phyloP scores from a whole-genome alignment of 2,888 invertebrate species.

The Scaptomyza reducta region DNA sequence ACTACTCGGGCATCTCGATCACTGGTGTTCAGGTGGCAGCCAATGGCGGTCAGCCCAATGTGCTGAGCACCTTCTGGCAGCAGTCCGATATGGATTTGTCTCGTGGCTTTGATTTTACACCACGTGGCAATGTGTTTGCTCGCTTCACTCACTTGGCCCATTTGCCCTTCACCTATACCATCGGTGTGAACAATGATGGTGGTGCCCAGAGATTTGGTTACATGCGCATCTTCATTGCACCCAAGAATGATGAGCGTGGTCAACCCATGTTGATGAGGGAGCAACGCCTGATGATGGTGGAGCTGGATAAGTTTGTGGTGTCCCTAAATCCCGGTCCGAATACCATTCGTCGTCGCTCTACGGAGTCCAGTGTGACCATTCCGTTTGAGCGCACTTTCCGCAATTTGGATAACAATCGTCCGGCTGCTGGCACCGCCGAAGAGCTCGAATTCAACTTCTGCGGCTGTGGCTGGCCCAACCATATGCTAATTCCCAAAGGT shows the following conservation, averaged over 20 bases:
- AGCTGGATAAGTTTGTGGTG: conserved; percentile 88
- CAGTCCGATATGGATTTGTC: conserved; percentile 91
- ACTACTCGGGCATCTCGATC: conserved; percentile 86
- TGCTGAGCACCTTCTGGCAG: conserved; percentile 90
- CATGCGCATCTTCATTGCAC: conserved; percentile 88
- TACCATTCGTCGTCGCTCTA: conserved; percentile 87
- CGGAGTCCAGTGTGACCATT: conserved; percentile 91
- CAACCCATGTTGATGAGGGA: conserved; percentile 86
- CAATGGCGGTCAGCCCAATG: conserved; percentile 86
- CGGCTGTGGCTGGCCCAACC: conserved; percentile 95
- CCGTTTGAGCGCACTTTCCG: conserved; percentile 93
- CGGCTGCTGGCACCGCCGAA: conserved; percentile 85
- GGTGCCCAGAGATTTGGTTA: conserved; percentile 86
- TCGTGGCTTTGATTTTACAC: conserved; percentile 92
- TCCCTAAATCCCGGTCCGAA: conserved; percentile 89
- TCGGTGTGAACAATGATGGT: conserved; percentile 87
- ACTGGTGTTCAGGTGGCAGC: conserved; percentile 86
- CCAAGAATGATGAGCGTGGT: conserved; percentile 88
- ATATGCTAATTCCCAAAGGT: conserved; percentile 91
- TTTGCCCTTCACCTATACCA: conserved; percentile 88
- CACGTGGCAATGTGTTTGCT: conserved; percentile 89
- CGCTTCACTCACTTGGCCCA: conserved; percentile 91
- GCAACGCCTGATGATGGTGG: conserved; percentile 88
- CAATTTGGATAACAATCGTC: conserved; percentile 87
- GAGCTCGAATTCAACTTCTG: conserved; percentile 90